A percentile compares a stretch with the other conserved stretches of the same genome.
phyloP scores from a whole-genome alignment of 2,797 vertebrate genomes.

The Catostomus latipinnis region DNA sequence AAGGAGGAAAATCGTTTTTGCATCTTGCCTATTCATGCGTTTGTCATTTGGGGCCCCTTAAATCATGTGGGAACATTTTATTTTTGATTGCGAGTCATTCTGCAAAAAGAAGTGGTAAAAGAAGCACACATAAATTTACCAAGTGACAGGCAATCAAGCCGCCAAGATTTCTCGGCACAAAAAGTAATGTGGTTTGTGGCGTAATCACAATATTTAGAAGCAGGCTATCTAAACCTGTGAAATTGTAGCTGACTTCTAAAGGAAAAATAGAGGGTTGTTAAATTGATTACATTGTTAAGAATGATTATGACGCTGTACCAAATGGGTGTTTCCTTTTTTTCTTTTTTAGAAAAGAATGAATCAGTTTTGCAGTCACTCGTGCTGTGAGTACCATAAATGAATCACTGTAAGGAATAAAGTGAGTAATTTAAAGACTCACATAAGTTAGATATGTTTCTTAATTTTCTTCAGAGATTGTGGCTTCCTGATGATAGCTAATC shows the following conservation, averaged over 20 bases:
- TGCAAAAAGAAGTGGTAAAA: background rate
- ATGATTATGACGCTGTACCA: slow-evolving; percentile 27
- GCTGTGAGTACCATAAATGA: slow-evolving; percentile 24
- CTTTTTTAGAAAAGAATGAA: slow-evolving; percentile 30
- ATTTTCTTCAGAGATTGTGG: slow-evolving; percentile 14
- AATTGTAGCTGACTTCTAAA: slow-evolving; percentile 4
- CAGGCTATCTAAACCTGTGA: slow-evolving; percentile 10
- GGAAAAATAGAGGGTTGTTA: slow-evolving; percentile 28
- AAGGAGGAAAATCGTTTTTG: background rate
- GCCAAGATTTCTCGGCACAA: slow-evolving; percentile 9
- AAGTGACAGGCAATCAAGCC: background rate
- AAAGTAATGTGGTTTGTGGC: background rate
- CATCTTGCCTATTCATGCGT: background rate
- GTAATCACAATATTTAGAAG: background rate
- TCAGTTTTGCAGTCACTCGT: slow-evolving; percentile 19
- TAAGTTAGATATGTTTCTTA: slow-evolving; percentile 12
- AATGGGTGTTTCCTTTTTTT: background rate
- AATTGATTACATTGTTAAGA: slow-evolving; percentile 38
- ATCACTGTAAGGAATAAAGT: background rate
- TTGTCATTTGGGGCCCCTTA: background rate
- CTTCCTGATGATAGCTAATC: background rate
- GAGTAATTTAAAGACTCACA: background rate
- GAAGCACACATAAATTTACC: slow-evolving; percentile 13
- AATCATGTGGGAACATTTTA: background rate
- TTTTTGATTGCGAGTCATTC: background rate